These are phyloP conservation scores for Chrysogorgia sp. DNA, from an alignment of 92 coral and sea anemone species.

Conservation along the genomic window DNA sequence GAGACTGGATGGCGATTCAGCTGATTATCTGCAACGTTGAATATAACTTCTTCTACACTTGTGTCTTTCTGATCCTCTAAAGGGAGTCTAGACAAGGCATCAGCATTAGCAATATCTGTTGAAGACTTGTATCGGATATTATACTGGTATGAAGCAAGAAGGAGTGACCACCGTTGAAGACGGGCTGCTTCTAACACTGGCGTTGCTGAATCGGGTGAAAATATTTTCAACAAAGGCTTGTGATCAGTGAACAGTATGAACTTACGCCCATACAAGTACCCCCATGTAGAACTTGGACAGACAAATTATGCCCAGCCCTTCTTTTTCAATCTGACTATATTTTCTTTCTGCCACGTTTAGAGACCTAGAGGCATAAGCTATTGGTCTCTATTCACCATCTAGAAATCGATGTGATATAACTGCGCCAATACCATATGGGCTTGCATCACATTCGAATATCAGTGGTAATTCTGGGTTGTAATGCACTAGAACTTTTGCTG, in stretches of 20 bases:
- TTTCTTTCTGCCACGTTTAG: slow-evolving; percentile 24
- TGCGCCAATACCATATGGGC: slow-evolving; percentile 42
- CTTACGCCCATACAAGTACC: slow-evolving; percentile 58
- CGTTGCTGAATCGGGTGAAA: not conserved
- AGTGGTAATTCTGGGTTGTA: slow-evolving; percentile 29
- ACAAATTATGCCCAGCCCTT: slow-evolving; percentile 46
- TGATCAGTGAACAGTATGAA: slow-evolving; percentile 52
- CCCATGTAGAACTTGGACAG: slow-evolving; percentile 43
- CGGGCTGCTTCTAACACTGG: slow-evolving; percentile 40
- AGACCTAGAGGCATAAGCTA: slow-evolving; percentile 34
- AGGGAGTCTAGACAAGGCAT: slow-evolving; percentile 44
- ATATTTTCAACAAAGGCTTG: not conserved
- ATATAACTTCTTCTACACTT: slow-evolving; percentile 41
- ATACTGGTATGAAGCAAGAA: slow-evolving; percentile 12
- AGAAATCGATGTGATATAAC: slow-evolving; percentile 39
- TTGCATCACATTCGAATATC: no score
- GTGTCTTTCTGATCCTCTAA: slow-evolving; percentile 24
- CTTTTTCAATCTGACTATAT: slow-evolving; percentile 39
- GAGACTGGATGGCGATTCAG: slow-evolving; percentile 23
- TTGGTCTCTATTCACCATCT: slow-evolving; percentile 25
- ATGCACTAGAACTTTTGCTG: slow-evolving; percentile 29
- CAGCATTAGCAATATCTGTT: slow-evolving; percentile 35
- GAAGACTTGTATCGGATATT: no score
- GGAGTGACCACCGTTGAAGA: slow-evolving; percentile 36
- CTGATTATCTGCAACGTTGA: slow-evolving; percentile 32